Evolutionary conservation across 2,888 invertebrate species (phyloP).

Genomic region (Epistrophella euchroma): DNA sequence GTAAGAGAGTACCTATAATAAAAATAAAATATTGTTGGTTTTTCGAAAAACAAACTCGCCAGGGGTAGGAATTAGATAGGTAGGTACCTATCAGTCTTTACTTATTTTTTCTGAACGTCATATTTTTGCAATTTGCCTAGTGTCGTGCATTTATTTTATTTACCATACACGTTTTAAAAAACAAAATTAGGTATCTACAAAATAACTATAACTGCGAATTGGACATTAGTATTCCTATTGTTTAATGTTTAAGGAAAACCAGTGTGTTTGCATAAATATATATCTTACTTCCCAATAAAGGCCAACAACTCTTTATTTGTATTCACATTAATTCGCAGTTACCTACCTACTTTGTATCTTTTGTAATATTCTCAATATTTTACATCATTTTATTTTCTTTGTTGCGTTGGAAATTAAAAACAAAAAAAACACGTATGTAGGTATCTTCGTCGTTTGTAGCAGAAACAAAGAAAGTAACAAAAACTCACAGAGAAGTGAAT

Average conservation of each 20-base stretch:
- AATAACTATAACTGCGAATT: not conserved
- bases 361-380: slow-evolving; percentile 45
- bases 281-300: slow-evolving; percentile 3
- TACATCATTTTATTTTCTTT: slow-evolving; percentile 40
- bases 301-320: slow-evolving; percentile 11
- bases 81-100: not conserved
- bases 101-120: not conserved
- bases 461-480: slow-evolving; percentile 44
- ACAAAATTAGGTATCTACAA: not conserved
- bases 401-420: slow-evolving; percentile 25
- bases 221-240: slow-evolving; percentile 2
- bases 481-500: slow-evolving; percentile 36
- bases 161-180: not conserved
- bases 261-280: not conserved
- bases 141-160: not conserved
- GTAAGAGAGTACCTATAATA: not conserved
- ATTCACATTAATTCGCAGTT: slow-evolving; percentile 27
- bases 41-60: not conserved
- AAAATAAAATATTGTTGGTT: not conserved
- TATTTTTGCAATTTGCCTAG: not conserved
- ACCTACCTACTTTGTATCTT: slow-evolving; percentile 42
- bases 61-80: not conserved
- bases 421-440: not conserved
- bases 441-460: slow-evolving; percentile 24
- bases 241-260: slow-evolving; percentile 2